Evolutionary conservation across 2,797 vertebrate genomes (phyloP).

Genomic region (Catamblyrhynchus diadema): DNA sequence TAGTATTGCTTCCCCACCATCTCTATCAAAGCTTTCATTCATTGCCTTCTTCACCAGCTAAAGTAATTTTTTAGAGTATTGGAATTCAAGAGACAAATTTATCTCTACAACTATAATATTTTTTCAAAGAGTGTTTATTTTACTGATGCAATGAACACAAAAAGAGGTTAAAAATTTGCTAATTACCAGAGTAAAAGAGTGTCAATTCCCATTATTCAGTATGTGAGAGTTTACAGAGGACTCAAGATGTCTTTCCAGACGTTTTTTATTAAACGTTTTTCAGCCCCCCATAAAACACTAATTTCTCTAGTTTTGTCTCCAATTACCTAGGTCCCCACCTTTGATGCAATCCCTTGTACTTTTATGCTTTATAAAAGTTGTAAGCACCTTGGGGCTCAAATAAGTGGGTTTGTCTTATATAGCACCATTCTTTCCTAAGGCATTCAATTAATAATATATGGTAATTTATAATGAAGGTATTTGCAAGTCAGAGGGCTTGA

Average conservation of each 20-base stretch:
- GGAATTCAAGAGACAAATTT: background rate
- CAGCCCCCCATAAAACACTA: background rate
- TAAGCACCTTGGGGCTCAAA: background rate
- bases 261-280: background rate
- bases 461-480: background rate
- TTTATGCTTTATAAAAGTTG: conserved; percentile 12
- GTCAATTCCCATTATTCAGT: background rate
- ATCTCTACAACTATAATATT: background rate
- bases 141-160: background rate
- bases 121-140: background rate
- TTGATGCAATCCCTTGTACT: background rate
- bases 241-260: background rate
- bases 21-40: background rate
- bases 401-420: background rate
- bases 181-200: background rate
- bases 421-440: background rate
- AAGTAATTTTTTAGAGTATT: background rate
- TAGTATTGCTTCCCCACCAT: background rate
- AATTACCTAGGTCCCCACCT: background rate
- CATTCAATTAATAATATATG: background rate
- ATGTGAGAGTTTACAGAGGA: background rate
- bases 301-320: background rate
- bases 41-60: background rate
- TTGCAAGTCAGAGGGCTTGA: background rate
- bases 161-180: background rate